A percentile compares a stretch with the other conserved stretches of the same genome.
These are phyloP conservation scores for Megalonaias nervosa DNA, from an alignment of 1,140 invertebrate species.

Conservation along the genomic window DNA sequence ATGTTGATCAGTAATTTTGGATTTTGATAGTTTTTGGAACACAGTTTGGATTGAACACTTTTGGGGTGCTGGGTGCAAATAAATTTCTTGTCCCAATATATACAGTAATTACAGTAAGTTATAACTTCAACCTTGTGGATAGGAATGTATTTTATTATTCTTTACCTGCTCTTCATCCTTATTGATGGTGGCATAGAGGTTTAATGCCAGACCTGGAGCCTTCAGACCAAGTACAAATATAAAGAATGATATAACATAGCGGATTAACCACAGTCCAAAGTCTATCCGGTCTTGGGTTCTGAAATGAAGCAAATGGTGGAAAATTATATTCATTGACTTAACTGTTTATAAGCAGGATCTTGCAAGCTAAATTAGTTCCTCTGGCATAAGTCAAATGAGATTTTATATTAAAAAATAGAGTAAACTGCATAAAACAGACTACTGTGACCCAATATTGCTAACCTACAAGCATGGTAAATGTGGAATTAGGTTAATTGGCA, in stretches of 20 bases:
- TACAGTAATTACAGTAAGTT: not conserved
- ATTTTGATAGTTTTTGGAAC: not conserved
- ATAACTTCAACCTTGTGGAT: not conserved
- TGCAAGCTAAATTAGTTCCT: not conserved
- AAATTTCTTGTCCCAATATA: not conserved
- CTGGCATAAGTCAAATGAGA: not conserved
- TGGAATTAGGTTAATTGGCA: no score
- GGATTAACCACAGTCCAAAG: constrained; percentile 88
- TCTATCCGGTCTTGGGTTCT: constrained; percentile 81
- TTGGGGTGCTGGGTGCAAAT: not conserved
- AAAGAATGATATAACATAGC: constrained; percentile 83
- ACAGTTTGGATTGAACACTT: not conserved
- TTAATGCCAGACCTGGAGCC: constrained; percentile 86
- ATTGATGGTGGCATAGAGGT: constrained; percentile 24
- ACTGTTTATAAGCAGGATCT: not conserved
- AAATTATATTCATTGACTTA: not conserved
- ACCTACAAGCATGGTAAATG: no score
- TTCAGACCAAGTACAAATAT: constrained; percentile 90
- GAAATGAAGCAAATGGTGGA: constrained; percentile 18
- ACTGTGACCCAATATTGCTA: no score
- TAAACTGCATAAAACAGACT: no score
- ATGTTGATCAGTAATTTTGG: no score
- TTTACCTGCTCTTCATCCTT: constrained; percentile 13
- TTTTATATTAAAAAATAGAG: not conserved
- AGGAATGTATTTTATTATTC: not conserved